Percentiles rank a stretch among this genome's conserved stretches.
phyloP scores from a whole-genome alignment of 2,113 vertebrate genomes.

The Hiodon alosoides region DNA sequence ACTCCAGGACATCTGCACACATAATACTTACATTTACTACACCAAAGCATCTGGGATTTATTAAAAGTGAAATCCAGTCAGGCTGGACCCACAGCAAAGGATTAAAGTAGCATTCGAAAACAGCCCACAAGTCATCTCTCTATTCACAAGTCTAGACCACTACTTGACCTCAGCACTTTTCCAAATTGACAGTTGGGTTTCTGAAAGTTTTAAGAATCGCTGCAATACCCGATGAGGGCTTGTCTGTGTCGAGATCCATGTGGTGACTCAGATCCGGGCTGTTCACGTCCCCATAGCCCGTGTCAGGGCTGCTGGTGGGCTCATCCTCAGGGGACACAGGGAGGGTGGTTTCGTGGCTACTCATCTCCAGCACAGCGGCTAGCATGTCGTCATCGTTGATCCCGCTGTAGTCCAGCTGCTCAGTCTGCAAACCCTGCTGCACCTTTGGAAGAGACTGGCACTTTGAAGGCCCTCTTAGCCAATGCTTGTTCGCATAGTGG shows the following conservation, averaged over 20 bases:
- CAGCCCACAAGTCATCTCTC: too few relatives aligned
- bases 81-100: too few relatives aligned
- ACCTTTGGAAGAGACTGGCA: slow-evolving; percentile 7
- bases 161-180: too few relatives aligned
- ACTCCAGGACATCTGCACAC: slow-evolving; percentile 53
- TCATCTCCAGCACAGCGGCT: slow-evolving; percentile 86
- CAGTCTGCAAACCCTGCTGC: slow-evolving; percentile 36
- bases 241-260: slow-evolving; percentile 74
- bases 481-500: background rate
- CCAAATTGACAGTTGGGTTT: background rate
- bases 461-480: background rate
- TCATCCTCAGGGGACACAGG: slow-evolving; percentile 72
- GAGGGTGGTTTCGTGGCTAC: slow-evolving; percentile 65
- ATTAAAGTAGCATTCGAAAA: too few relatives aligned
- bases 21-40: background rate
- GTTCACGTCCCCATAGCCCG: slow-evolving; percentile 87
- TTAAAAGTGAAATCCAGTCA: too few relatives aligned
- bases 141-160: too few relatives aligned
- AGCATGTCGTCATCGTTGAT: slow-evolving; percentile 91
- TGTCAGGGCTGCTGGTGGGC: slow-evolving; percentile 87
- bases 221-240: slow-evolving; percentile 62
- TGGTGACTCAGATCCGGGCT: slow-evolving; percentile 77
- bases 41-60: too few relatives aligned
- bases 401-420: slow-evolving; percentile 64
- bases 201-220: background rate